A percentile compares a stretch with the other conserved stretches of the same genome.
Conservation (phyloP, 2,888 invertebrate species). For the Mesorhabditis spiculigera region DNA sequence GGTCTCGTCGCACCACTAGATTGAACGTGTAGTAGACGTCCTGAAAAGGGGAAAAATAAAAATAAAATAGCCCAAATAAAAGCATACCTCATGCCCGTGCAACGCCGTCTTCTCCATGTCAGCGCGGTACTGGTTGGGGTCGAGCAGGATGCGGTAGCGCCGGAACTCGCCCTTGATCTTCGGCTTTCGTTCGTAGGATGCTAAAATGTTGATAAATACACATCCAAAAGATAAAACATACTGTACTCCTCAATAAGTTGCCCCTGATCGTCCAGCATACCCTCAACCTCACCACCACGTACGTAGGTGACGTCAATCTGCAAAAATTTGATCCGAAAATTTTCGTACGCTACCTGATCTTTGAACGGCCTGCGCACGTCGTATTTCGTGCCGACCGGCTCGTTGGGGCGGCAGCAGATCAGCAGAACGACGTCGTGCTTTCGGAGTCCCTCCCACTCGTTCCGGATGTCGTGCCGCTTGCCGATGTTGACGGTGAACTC, state of each 20-base stretch:
- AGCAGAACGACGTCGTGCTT: constrained; percentile 98
- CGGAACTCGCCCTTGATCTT: constrained; percentile 80
- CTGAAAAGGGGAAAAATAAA: constrained; percentile 16
- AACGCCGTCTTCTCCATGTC: constrained; percentile 43
- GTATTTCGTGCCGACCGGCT: constrained; percentile 72
- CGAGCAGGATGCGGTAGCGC: constrained; percentile 87
- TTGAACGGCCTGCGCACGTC: constrained; percentile 48
- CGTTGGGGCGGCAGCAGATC: constrained; percentile 75
- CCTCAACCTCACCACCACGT: constrained; percentile 95
- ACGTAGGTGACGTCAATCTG: constrained; percentile 79
- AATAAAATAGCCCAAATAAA: not conserved
- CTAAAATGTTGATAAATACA: constrained; percentile 64
- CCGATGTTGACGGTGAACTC: constrained; percentile 89
- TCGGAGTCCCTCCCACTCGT: constrained; percentile 89
- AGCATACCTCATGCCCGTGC: constrained; percentile 20
- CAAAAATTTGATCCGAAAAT: not conserved
- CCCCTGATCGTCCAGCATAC: constrained; percentile 91
- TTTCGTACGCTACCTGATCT: constrained; percentile 25
- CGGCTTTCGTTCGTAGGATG: constrained; percentile 66
- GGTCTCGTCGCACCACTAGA: constrained; percentile 93
- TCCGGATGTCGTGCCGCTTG: constrained; percentile 83
- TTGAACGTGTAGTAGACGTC: constrained; percentile 90
- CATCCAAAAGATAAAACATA: constrained; percentile 62
- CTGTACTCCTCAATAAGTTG: constrained; percentile 84
- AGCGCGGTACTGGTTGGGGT: constrained; percentile 84